Evolutionary conservation across 2,888 invertebrate genomes (phyloP).

Genomic region (Pachliopta kotzebuea): DNA sequence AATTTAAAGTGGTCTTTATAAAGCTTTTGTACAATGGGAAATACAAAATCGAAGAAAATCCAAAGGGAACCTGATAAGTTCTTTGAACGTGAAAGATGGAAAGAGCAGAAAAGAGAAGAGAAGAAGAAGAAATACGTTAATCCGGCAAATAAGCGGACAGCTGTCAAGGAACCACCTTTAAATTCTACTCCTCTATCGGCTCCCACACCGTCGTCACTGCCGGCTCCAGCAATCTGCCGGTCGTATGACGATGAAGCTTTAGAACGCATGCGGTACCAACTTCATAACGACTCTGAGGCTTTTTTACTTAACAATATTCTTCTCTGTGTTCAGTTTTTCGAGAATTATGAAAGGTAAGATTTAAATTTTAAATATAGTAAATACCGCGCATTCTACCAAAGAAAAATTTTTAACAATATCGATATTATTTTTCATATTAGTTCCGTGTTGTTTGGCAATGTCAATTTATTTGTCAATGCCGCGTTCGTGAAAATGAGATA

Average conservation of each 20-base stretch:
- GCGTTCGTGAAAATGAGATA: constrained; percentile 17
- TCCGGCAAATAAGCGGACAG: constrained; percentile 49
- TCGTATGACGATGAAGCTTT: constrained; percentile 79
- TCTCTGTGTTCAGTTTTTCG: constrained; percentile 88
- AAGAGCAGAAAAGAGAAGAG: constrained; percentile 58
- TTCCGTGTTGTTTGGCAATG: constrained; percentile 8
- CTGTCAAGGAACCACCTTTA: constrained; percentile 48
- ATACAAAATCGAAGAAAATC: constrained; percentile 62
- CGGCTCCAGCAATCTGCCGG: constrained; percentile 51
- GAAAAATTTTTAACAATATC: too few species aligned
- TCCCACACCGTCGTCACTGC: constrained; percentile 37
- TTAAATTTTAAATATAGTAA: neutral
- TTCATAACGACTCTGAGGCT: constrained; percentile 82
- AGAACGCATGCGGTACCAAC: constrained; percentile 79
- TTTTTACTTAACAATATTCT: constrained; percentile 89
- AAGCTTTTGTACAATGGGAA: constrained; percentile 56
- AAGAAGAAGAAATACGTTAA: constrained; percentile 52
- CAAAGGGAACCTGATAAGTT: constrained; percentile 66
- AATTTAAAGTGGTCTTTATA: constrained; percentile 24
- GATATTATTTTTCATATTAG: neutral
- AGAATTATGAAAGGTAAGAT: constrained; percentile 87
- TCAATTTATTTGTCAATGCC: constrained; percentile 21
- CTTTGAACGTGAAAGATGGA: constrained; percentile 65
- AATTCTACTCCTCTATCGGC: constrained; percentile 40
- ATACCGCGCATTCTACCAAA: neutral